These are phyloP conservation scores for Acleris sparsana DNA, from an alignment of 2,888 invertebrate genomes.

Conservation along the genomic window DNA sequence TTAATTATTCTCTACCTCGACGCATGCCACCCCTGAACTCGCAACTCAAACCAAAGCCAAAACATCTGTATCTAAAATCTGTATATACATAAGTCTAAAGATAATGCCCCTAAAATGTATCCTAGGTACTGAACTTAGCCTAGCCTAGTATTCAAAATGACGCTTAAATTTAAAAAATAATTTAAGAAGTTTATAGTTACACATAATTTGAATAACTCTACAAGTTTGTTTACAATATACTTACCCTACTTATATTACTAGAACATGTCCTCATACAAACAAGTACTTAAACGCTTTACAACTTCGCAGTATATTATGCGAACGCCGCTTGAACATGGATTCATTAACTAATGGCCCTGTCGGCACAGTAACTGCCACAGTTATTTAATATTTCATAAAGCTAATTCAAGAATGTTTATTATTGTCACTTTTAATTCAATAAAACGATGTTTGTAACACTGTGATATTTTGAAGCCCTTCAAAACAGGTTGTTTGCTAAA, in stretches of 20 bases:
- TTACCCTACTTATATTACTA: neutral
- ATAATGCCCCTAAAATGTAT: too few species aligned
- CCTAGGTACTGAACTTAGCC: too few species aligned
- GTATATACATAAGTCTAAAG: neutral
- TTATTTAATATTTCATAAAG: constrained; percentile 26
- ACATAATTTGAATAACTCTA: too few species aligned
- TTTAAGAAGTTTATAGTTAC: too few species aligned
- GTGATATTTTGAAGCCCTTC: constrained; percentile 8
- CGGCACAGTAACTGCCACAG: too few species aligned
- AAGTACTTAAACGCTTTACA: constrained; percentile 17
- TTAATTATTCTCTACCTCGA: too few species aligned
- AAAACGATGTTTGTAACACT: constrained; percentile 6
- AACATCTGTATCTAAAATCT: too few species aligned
- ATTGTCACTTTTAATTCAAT: constrained; percentile 22
- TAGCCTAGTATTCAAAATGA: too few species aligned
- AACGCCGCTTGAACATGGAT: constrained; percentile 24
- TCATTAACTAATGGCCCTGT: constrained; percentile 32
- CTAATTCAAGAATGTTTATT: constrained; percentile 25
- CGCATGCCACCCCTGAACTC: too few species aligned
- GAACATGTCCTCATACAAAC: constrained; percentile 3
- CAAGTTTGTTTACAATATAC: neutral
- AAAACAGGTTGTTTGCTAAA: constrained; percentile 9
- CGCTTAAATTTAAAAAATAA: too few species aligned
- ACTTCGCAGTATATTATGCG: constrained; percentile 18
- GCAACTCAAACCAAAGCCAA: too few species aligned